Base-by-base conservation (phyloP, 2,888 invertebrate genomes). In the Alloscopus bannaensis region DNA sequence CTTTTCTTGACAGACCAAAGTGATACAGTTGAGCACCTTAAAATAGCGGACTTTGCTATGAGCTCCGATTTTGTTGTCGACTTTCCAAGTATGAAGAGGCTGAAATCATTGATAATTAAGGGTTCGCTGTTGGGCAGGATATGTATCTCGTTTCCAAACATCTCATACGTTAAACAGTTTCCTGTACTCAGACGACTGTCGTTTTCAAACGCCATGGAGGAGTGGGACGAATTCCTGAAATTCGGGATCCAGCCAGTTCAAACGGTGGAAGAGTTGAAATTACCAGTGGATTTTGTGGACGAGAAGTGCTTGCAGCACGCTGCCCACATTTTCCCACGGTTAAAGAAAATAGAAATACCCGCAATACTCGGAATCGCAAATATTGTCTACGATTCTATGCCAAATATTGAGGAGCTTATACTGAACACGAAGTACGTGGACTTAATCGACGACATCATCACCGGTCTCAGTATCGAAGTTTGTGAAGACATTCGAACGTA, bases 161-260 rank as follows among this genome's bases (percentile, higher is more conserved):
- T 84, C 50, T 81, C 81, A 1, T 84, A 81, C 29, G 36, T 31
- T 1, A 64, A 73, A 11, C 84, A 84, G 47, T 84, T 84, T 57
- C 84, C 84, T 4, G 77, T 68, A 4, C 47, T 84, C 40, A 80
- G 79, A 40, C 62, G 68, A 3, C 65, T 84, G 1, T 60, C 72
- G 0, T 81, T 84, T 45, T 65, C 79, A 0, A 80, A 78, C 36
- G 62, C 70, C 1, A 71, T 81, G 73, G 81, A 81, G 20, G 82
- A 82, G 29, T 82, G 84, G 84, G 81, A 82, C 6, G 84, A 82
- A 18, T 84, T 84, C 62, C 29, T 82, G 11, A 77, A 69, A 16
- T 70, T 60, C 36, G 77, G 81, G 1, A 82, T 84, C 3, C 75
- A 81, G 26, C 84, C 84, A 1, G 79, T 80, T 0, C 18, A 66